Conservation (phyloP, 2,797 vertebrate species). For the Cyprinella venusta region DNA sequence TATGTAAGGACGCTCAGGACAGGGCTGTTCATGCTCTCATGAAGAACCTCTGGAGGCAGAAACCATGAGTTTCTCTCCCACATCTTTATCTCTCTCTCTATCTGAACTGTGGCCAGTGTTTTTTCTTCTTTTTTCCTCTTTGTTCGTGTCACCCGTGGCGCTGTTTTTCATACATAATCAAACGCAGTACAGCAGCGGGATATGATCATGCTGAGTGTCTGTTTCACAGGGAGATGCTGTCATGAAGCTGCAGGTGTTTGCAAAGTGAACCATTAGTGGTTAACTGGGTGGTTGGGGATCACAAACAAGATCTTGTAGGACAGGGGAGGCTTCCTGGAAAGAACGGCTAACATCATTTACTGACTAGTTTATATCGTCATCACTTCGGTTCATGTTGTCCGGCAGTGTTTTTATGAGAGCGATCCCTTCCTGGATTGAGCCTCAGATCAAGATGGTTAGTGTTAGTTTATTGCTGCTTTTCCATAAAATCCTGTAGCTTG, state of each 20-base stretch:
- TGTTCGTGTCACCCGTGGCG: slow-evolving; percentile 57
- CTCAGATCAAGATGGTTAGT: neutral
- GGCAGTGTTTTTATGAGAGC: neutral
- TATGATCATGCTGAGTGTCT: slow-evolving; percentile 63
- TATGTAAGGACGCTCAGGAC: slow-evolving; percentile 2
- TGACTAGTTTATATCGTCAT: neutral
- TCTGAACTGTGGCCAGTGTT: neutral
- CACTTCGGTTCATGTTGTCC: neutral
- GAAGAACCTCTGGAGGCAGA: slow-evolving; percentile 14
- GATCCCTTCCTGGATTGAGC: neutral
- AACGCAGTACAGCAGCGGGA: slow-evolving; percentile 49
- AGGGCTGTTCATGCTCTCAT: slow-evolving; percentile 64
- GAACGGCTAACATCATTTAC: slow-evolving; percentile 3
- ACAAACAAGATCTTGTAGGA: neutral
- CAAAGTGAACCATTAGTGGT: slow-evolving; percentile 34
- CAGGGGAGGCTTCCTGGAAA: neutral
- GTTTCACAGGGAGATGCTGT: slow-evolving; percentile 59
- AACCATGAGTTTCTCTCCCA: neutral
- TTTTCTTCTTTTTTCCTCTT: slow-evolving; percentile 24
- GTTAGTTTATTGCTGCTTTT: neutral
- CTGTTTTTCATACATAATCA: slow-evolving; percentile 63
- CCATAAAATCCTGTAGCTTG: neutral
- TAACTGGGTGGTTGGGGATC: neutral
- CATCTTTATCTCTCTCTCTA: neutral
- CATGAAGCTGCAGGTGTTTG: slow-evolving; percentile 52